Conservation (phyloP, 2,113 vertebrate species). For the Syngnathus floridae region DNA sequence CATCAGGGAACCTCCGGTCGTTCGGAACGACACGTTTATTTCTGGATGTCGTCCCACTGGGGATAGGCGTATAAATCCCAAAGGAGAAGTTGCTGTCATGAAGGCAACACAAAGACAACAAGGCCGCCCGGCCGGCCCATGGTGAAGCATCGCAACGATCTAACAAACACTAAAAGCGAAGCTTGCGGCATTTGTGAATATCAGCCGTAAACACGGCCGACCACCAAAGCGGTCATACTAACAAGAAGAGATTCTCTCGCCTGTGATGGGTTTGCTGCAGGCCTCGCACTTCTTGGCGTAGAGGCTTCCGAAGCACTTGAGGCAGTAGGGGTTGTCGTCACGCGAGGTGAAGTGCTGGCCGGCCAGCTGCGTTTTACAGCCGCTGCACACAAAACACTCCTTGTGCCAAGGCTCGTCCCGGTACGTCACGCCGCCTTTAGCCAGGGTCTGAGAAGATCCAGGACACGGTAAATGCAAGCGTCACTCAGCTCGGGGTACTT, state of each 20-base stretch:
- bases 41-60: neutral
- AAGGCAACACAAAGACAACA: too few relatives aligned
- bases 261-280: slow-evolving; percentile 94
- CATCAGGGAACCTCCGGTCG: neutral
- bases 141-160: neutral
- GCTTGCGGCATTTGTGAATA: neutral
- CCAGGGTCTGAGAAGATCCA: slow-evolving; percentile 75
- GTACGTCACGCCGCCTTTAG: slow-evolving; percentile 96
- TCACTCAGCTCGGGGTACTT: neutral
- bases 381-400: slow-evolving; percentile 94
- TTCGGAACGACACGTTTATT: neutral
- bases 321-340: slow-evolving; percentile 91
- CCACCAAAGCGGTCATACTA: neutral
- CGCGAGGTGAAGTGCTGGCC: slow-evolving; percentile 97
- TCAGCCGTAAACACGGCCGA: neutral
- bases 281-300: slow-evolving; percentile 96
- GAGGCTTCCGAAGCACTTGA: slow-evolving; percentile 92
- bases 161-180: neutral
- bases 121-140: too few relatives aligned
- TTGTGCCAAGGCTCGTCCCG: slow-evolving; percentile 97
- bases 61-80: neutral
- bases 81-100: neutral
- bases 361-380: slow-evolving; percentile 88
- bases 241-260: slow-evolving; percentile 49
- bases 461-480: neutral